phyloP scores from a whole-genome alignment of 2,797 vertebrate species.

The Anniella stebbinsi region DNA sequence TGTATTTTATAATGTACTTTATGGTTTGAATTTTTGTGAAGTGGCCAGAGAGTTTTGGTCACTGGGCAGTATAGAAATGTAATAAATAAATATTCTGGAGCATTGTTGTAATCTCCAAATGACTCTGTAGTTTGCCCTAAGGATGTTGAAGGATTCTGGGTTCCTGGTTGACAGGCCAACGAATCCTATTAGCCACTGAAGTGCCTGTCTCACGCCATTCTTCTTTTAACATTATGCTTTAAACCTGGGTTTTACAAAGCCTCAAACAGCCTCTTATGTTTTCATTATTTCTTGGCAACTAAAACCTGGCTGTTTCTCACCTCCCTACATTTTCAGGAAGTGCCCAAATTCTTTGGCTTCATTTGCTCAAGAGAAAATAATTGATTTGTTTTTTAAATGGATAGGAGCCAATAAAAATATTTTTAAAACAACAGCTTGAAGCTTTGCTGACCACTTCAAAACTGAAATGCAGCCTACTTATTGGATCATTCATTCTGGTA shows the following conservation, averaged over 20 bases:
- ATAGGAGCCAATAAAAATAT: constrained; percentile 8
- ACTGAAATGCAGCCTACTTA: constrained; percentile 2
- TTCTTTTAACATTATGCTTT: background rate
- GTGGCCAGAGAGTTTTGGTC: too few species aligned
- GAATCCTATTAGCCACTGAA: background rate
- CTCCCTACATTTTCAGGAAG: background rate
- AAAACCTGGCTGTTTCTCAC: background rate
- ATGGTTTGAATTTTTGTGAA: too few species aligned
- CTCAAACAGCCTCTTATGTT: background rate
- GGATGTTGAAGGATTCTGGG: background rate
- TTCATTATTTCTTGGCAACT: background rate
- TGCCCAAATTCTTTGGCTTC: background rate
- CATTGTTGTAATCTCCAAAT: background rate
- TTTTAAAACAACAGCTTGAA: constrained; percentile 3
- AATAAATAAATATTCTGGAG: background rate
- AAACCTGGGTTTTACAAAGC: background rate
- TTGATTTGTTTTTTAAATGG: constrained; percentile 10
- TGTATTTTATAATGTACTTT: too few species aligned
- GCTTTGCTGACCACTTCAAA: constrained; percentile 17
- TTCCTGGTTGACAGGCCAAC: background rate
- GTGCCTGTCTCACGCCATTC: background rate
- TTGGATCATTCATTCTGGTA: background rate
- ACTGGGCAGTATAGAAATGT: too few species aligned
- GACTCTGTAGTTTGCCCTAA: background rate
- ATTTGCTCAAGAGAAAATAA: background rate